These are phyloP conservation scores for Dufourea novaeangliae DNA, from an alignment of 1,140 invertebrate genomes.

Conservation along the genomic window DNA sequence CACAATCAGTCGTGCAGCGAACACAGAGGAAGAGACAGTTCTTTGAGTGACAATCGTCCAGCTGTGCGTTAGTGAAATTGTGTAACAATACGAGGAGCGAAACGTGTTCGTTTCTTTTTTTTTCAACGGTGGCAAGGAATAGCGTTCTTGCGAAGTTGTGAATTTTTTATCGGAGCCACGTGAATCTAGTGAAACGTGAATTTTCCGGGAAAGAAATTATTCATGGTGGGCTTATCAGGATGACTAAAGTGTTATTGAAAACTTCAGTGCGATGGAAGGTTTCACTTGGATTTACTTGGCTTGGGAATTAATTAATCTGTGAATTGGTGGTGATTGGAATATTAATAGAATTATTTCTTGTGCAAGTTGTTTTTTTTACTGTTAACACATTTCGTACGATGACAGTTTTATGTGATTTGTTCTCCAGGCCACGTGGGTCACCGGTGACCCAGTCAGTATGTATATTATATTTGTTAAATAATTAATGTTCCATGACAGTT, in stretches of 20 bases:
- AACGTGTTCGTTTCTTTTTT: neutral
- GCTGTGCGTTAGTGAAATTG: neutral
- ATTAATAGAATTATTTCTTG: too few relatives aligned
- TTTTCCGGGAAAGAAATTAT: neutral
- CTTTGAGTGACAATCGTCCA: slow-evolving; percentile 2
- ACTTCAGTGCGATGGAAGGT: neutral
- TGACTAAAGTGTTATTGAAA: neutral
- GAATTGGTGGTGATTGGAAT: neutral
- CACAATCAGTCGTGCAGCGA: slow-evolving; percentile 31
- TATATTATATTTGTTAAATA: too few relatives aligned
- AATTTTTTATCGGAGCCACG: neutral
- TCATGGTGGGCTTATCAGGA: neutral
- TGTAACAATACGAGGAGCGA: neutral
- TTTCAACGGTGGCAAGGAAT: neutral
- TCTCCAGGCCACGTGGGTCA: too few relatives aligned
- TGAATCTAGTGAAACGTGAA: neutral
- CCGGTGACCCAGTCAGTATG: too few relatives aligned
- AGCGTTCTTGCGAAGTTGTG: neutral
- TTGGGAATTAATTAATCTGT: neutral
- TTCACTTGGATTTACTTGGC: neutral
- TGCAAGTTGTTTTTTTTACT: too few relatives aligned
- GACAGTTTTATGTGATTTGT: too few relatives aligned
- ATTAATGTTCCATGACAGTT: too few relatives aligned
- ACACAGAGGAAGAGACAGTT: neutral
- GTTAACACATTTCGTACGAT: too few relatives aligned